These are phyloP conservation scores for Gari tellinella DNA, from an alignment of 2,888 invertebrate species.

Conservation along the genomic window DNA sequence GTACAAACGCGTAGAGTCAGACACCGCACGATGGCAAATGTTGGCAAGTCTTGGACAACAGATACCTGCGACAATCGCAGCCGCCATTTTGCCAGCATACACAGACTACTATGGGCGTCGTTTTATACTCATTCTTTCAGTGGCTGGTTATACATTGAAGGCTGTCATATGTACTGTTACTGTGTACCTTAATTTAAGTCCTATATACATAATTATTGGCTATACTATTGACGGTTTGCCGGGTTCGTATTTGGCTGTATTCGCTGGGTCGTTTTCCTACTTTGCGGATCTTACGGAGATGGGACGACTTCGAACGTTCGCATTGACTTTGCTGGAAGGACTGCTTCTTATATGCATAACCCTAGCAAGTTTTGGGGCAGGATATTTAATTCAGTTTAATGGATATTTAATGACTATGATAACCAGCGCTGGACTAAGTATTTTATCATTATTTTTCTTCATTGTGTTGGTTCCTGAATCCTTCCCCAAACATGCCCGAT, in stretches of 20 bases:
- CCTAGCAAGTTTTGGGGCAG: constrained; percentile 25
- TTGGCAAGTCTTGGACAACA: constrained; percentile 28
- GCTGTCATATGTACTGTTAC: constrained; percentile 18
- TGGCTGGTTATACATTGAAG: constrained; percentile 35
- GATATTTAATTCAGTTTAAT: constrained; percentile 33
- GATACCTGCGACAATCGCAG: constrained; percentile 28
- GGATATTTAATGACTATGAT: constrained; percentile 26
- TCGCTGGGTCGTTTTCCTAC: constrained; percentile 37
- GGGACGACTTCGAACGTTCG: constrained; percentile 36
- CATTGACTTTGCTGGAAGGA: constrained; percentile 31
- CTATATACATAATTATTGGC: constrained; percentile 44
- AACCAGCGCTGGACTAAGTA: neutral
- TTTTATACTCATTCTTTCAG: constrained; percentile 47
- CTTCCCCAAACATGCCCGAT: constrained; percentile 4
- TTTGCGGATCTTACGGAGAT: constrained; percentile 49
- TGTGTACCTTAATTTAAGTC: constrained; percentile 52
- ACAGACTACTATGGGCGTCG: constrained; percentile 59
- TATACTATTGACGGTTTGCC: constrained; percentile 49
- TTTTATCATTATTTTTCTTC: neutral
- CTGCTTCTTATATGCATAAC: constrained; percentile 25
- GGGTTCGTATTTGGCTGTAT: constrained; percentile 22
- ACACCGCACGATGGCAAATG: constrained; percentile 40
- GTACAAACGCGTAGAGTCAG: constrained; percentile 24
- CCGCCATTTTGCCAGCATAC: constrained; percentile 41
- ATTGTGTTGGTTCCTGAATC: constrained; percentile 27